Evolutionary conservation across 2,113 vertebrate species (phyloP).

Genomic region (Montifringilla adamsi): DNA sequence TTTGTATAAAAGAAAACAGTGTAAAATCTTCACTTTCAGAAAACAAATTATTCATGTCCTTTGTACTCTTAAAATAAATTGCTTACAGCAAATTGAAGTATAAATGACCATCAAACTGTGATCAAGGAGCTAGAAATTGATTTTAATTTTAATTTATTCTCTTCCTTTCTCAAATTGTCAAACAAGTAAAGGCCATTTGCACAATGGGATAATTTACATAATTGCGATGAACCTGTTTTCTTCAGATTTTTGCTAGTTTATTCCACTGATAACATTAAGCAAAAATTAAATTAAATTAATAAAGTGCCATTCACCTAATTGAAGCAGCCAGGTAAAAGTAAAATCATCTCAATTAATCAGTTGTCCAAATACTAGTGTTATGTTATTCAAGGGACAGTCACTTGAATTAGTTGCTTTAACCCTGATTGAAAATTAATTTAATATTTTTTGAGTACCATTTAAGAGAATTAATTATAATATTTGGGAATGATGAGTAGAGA

Average conservation of each 20-base stretch:
- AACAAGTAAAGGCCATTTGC: background rate
- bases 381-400: background rate
- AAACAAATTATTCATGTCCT: background rate
- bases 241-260: background rate
- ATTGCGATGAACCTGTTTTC: background rate
- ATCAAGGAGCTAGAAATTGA: constrained; percentile 15
- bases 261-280: background rate
- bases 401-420: background rate
- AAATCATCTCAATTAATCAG: background rate
- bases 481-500: background rate
- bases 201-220: background rate
- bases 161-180: constrained; percentile 2
- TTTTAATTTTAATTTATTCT: constrained; percentile 45
- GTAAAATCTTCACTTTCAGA: background rate
- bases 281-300: too few species aligned
- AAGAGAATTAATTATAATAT: background rate
- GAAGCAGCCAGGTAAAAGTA: background rate
- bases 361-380: background rate
- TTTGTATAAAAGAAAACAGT: background rate
- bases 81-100: background rate
- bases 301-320: background rate
- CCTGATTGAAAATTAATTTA: background rate
- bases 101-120: constrained; percentile 3
- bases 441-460: background rate
- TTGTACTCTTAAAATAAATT: background rate